phyloP scores from a whole-genome alignment of 2,797 vertebrate genomes.

The Salarias fasciatus region DNA sequence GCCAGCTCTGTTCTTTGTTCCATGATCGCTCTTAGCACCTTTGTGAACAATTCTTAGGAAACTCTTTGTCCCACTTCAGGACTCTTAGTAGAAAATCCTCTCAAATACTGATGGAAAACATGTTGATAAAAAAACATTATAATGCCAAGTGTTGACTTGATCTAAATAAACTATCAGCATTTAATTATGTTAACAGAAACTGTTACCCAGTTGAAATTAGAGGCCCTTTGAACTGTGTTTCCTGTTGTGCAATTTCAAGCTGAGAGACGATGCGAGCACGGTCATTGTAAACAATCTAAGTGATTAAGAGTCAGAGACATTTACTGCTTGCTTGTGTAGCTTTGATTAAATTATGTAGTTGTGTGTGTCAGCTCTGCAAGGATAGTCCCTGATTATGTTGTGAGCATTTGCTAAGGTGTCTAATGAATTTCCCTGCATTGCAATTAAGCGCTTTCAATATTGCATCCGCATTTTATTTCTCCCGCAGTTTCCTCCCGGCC shows the following conservation, averaged over 20 bases:
- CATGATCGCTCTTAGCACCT: slow-evolving; percentile 9
- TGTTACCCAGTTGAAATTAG: too few species aligned
- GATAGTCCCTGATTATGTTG: slow-evolving; percentile 39
- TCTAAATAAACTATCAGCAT: too few species aligned
- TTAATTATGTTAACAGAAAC: too few species aligned
- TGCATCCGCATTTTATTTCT: slow-evolving; percentile 21
- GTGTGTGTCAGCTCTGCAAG: slow-evolving; percentile 13
- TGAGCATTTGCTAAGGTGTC: slow-evolving; percentile 47
- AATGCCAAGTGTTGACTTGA: too few species aligned
- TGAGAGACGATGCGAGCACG: slow-evolving; percentile 12
- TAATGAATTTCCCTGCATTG: slow-evolving; percentile 61
- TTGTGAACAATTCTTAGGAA: slow-evolving; percentile 9
- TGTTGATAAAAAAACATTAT: too few species aligned
- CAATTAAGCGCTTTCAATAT: slow-evolving; percentile 48
- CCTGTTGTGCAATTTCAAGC: not conserved
- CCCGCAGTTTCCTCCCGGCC: slow-evolving; percentile 25
- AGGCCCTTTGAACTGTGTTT: not conserved
- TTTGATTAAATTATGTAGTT: not conserved
- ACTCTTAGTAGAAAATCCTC: not conserved
- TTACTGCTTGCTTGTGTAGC: not conserved
- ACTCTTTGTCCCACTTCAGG: not conserved
- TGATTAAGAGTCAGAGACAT: not conserved
- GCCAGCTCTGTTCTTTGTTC: not conserved
- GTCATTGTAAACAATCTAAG: slow-evolving; percentile 3
- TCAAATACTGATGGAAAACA: not conserved